phyloP scores from a whole-genome alignment of 2,797 vertebrate species.

The Cyprinodon diabolis region DNA sequence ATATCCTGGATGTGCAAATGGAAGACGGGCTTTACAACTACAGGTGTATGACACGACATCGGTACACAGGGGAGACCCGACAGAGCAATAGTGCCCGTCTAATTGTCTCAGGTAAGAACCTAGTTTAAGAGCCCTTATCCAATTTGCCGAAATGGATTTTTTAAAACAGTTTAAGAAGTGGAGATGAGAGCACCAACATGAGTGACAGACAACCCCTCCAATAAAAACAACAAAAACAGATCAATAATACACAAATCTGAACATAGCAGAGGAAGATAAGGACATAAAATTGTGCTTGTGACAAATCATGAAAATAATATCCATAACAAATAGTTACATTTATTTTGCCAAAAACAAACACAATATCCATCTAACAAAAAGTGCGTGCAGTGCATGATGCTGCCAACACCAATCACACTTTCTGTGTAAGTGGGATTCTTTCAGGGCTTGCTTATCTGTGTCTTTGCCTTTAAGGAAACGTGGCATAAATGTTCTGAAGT shows the following conservation, averaged over 20 bases:
- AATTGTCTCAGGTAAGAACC: conserved; percentile 92
- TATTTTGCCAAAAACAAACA: too few species aligned
- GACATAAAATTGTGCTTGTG: conserved; percentile 36
- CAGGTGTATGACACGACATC: conserved; percentile 96
- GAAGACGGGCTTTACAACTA: conserved; percentile 99
- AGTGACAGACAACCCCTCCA: background rate
- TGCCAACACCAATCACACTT: too few species aligned
- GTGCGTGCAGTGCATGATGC: too few species aligned
- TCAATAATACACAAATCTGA: background rate
- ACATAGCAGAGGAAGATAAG: conserved; percentile 32
- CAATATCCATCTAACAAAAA: too few species aligned
- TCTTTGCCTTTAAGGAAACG: background rate
- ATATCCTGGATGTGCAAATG: conserved; percentile 99
- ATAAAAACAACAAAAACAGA: too few species aligned
- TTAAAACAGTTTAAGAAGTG: background rate
- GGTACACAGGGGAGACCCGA: conserved; percentile 96
- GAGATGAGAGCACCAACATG: background rate
- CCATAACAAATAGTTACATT: too few species aligned
- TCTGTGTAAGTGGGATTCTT: too few species aligned
- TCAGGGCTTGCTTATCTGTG: background rate
- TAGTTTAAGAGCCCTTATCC: background rate
- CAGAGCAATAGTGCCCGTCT: conserved; percentile 98
- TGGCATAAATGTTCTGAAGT: background rate
- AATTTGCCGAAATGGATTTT: background rate
- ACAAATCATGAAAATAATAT: background rate